Conservation (phyloP, 1,140 invertebrate genomes). For the Coptotermes formosanus region DNA sequence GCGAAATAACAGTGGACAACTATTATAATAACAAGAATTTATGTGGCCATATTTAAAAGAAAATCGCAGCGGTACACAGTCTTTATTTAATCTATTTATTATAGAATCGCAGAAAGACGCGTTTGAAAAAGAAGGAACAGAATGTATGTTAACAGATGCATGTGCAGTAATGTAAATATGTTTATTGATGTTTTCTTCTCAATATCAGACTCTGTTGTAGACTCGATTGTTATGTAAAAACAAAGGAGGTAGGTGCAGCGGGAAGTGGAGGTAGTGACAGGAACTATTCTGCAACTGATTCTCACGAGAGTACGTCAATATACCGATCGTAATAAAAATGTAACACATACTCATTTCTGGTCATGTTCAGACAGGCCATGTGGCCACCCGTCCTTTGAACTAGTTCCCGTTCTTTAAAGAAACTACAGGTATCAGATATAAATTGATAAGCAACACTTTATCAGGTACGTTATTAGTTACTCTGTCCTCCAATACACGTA, state of each 20-base stretch:
- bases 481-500: too few relatives aligned
- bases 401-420: too few relatives aligned
- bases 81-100: constrained; percentile 16
- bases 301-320: too few relatives aligned
- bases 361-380: too few relatives aligned
- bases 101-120: not conserved
- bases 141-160: not conserved
- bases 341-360: too few relatives aligned
- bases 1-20: not conserved
- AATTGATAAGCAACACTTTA: too few relatives aligned
- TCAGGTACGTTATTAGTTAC: too few relatives aligned
- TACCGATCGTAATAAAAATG: too few relatives aligned
- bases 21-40: not conserved
- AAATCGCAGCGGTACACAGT: not conserved
- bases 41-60: constrained; percentile 11
- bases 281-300: too few relatives aligned
- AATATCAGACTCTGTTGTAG: not conserved
- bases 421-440: too few relatives aligned
- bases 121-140: not conserved
- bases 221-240: not conserved
- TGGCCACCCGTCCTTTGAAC: too few relatives aligned
- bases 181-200: constrained; percentile 10
- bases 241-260: not conserved
- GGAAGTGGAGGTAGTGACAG: too few relatives aligned
- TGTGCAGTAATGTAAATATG: not conserved